Conservation (phyloP, 2,888 invertebrate species). For the Coleophora deauratella region DNA sequence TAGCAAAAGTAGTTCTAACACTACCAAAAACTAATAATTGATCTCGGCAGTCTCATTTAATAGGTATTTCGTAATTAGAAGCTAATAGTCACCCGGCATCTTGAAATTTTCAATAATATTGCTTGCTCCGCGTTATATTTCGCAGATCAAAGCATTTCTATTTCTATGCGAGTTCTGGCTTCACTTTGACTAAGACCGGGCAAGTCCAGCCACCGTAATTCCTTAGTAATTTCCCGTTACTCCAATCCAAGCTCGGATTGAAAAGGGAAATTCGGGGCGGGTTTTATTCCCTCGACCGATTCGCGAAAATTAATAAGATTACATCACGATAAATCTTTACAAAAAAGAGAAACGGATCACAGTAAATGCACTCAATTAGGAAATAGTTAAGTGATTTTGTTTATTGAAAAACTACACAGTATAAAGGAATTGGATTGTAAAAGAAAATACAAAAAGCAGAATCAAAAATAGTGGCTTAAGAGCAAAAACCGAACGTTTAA, state of each 20-base stretch:
- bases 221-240: slow-evolving; percentile 43
- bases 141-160: slow-evolving; percentile 51
- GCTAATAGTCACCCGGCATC: too few relatives aligned
- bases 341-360: slow-evolving; percentile 6
- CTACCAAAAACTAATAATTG: too few relatives aligned
- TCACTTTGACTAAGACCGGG: slow-evolving; percentile 37
- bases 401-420: background rate
- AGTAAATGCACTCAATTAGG: slow-evolving; percentile 7
- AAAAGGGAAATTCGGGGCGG: slow-evolving; percentile 25
- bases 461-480: background rate
- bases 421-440: background rate
- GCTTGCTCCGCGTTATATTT: slow-evolving; percentile 27
- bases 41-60: too few relatives aligned
- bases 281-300: slow-evolving; percentile 14
- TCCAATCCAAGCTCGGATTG: slow-evolving; percentile 28
- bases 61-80: too few relatives aligned
- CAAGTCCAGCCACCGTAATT: slow-evolving; percentile 39
- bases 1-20: too few relatives aligned
- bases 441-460: background rate
- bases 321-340: background rate
- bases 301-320: slow-evolving; percentile 1
- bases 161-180: slow-evolving; percentile 36
- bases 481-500: slow-evolving; percentile 32
- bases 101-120: slow-evolving; percentile 22
- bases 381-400: slow-evolving; percentile 5